These are phyloP conservation scores for Adrianichthys oophorus DNA, from an alignment of 2,797 vertebrate species.

Conservation along the genomic window DNA sequence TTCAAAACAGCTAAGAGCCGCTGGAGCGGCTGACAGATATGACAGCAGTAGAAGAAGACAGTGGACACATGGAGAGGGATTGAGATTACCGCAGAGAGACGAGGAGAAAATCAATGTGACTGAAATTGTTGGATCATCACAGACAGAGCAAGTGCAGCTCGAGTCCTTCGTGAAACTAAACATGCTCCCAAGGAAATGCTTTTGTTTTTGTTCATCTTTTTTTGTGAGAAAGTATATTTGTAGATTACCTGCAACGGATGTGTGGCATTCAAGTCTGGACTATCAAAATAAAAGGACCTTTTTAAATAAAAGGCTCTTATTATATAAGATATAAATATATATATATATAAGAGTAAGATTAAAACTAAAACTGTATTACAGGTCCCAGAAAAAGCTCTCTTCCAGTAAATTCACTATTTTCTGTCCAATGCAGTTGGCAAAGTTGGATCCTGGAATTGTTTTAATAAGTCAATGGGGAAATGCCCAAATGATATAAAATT, in stretches of 20 bases:
- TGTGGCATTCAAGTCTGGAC: too few relatives aligned
- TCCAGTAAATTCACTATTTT: too few relatives aligned
- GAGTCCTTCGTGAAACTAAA: slow-evolving; percentile 9
- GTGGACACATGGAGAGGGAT: slow-evolving; percentile 22
- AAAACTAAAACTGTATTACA: too few relatives aligned
- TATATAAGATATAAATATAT: too few relatives aligned
- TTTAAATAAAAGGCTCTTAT: too few relatives aligned
- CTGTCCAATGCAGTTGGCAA: too few relatives aligned
- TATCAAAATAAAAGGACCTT: too few relatives aligned
- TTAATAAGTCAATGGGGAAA: too few relatives aligned
- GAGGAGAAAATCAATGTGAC: slow-evolving; percentile 31
- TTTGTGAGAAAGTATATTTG: background rate
- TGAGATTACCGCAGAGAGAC: slow-evolving; percentile 37
- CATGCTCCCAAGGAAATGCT: background rate
- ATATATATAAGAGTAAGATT: too few relatives aligned
- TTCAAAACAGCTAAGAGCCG: slow-evolving; percentile 53
- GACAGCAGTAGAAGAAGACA: slow-evolving; percentile 32
- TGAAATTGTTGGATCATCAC: slow-evolving; percentile 54
- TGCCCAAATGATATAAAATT: too few relatives aligned
- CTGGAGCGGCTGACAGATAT: slow-evolving; percentile 46
- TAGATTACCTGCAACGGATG: background rate
- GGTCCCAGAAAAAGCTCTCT: too few relatives aligned
- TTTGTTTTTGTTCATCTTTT: background rate
- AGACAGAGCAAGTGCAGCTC: slow-evolving; percentile 32
- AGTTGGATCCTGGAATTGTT: too few relatives aligned